Base-by-base conservation (phyloP, 2,888 invertebrate species). In the Synanthedon vespiformis region DNA sequence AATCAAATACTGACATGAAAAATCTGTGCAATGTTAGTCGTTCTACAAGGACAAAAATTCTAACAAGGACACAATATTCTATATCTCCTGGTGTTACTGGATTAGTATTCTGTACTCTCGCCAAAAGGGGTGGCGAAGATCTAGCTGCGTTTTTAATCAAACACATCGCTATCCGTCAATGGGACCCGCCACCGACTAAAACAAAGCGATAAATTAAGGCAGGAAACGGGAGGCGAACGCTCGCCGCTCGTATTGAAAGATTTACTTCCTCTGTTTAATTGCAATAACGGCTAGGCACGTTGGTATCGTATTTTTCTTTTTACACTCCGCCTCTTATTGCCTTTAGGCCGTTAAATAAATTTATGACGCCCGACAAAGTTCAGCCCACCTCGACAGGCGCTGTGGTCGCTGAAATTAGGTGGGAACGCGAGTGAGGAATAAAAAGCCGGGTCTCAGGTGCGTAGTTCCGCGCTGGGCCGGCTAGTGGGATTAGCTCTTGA, bases 181-280 rank as follows among this genome's bases (percentile, higher is more conserved):
- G 77, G 77, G 84, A 81, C 81, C 78, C 76, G 76, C 74, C 68
- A 70, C 72, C 72, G 80, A 81, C 82, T 85, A 84, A 84, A 86
- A 86, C 86, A 86, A 86, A 82, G 84, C 85, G 74, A 86, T 87
- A 87, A 86, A 86, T 87, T 81, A 83, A 82, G 73, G 77, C 78
- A 73, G 80, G 74, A 80, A 86, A 74, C 80, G 78, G 78, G 77
- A 82, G 77, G 78, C 81, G 77, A 84, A 80, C 75, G 82, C 66
- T 76, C 70, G 73, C 74, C 66, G 80, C 80, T 82, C 82, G 85
- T 85, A 87, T 86, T 85, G 86, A 87, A 86, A 87, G 86, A 87
- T 87, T 86, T 87, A 87, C 86, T 87, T 86, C 86, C 86, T 82
- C 82, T 83, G 86, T 87, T 87, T 87, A 87, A 87, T 87, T 87